Base-by-base conservation (phyloP, 1,140 invertebrate species). In the Dendroctonus valens region DNA sequence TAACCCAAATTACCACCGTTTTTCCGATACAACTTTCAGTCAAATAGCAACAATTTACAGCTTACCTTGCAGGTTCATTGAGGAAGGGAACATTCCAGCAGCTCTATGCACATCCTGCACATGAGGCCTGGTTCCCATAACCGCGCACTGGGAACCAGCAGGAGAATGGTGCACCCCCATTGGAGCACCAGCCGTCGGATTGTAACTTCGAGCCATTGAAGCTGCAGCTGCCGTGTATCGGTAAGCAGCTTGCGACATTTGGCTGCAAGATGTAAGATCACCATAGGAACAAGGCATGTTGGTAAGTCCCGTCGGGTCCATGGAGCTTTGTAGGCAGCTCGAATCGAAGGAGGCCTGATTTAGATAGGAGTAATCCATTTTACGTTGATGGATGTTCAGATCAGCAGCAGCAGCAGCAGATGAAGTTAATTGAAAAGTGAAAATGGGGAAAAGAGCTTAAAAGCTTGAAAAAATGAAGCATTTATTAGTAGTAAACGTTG, bases 211-310 rank as follows among this genome's bases (percentile, higher is more conserved):
- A 3, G 80, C 79, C 80, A 82, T 81, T n/a, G 79, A 78, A 38
- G 82, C 81, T 1, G 82, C 81, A 4, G 85, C 83, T 4, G 87
- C 87, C 11, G 84, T 84, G 72, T 90, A 89, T 5, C 87, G 81
- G 74, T 89, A 89, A 2, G 87, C 87, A 4, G 87, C 87, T 73
- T 89, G 87, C 58, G 89, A 90, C 88, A 94, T 92, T 81, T 93
- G 91, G 49, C 90, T 90, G 79, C 91, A 94, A 8, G 90, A 91
- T 37, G 90, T 89, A 67, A 92, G 82, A 78, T 94, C 91, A 37
- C 90, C 89, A 79, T 93, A 93, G 6, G 90, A 87, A 77, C 89
- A 90, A 42, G 89, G 87, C 81, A 90, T 88, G 72, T 86, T 86
- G 6, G 80, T 79, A 40, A 87, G 75, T 48, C 81, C 81, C 58